Evolutionary conservation across 2,797 vertebrate species (phyloP).

Genomic region (Gorsachius magnificus): DNA sequence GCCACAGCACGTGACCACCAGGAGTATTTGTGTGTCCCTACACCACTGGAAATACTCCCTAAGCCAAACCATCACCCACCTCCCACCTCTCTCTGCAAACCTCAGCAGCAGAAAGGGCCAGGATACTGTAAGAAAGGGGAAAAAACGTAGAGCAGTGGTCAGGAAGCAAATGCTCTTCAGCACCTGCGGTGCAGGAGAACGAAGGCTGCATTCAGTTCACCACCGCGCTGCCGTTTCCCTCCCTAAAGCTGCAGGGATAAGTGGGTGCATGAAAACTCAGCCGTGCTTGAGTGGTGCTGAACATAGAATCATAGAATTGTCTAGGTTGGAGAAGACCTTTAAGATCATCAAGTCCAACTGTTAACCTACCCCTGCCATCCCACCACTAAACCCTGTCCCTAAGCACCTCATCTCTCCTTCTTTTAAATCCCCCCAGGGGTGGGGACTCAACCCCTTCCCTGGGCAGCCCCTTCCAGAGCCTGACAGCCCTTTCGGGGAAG

Average conservation of each 20-base stretch:
- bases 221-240: rapidly evolving
- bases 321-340: too few species aligned
- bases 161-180: neutral
- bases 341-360: too few species aligned
- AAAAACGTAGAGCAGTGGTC: rapidly evolving
- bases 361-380: too few species aligned
- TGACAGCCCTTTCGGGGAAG: too few species aligned
- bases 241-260: neutral
- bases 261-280: neutral
- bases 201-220: neutral
- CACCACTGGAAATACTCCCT: neutral
- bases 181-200: neutral
- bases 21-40: neutral
- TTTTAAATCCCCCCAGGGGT: too few species aligned
- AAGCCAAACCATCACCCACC: neutral
- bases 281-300: neutral
- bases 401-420: too few species aligned
- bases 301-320: too few species aligned
- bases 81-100: neutral
- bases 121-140: neutral
- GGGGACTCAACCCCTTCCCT: too few species aligned
- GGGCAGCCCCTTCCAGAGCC: too few species aligned
- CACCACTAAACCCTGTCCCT: too few species aligned
- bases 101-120: neutral
- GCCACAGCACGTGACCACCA: rapidly evolving